Percentiles rank a stretch among this genome's conserved stretches.
Evolutionary conservation across 2,888 invertebrate genomes (phyloP).

Genomic region (Coelopa pilipes): DNA sequence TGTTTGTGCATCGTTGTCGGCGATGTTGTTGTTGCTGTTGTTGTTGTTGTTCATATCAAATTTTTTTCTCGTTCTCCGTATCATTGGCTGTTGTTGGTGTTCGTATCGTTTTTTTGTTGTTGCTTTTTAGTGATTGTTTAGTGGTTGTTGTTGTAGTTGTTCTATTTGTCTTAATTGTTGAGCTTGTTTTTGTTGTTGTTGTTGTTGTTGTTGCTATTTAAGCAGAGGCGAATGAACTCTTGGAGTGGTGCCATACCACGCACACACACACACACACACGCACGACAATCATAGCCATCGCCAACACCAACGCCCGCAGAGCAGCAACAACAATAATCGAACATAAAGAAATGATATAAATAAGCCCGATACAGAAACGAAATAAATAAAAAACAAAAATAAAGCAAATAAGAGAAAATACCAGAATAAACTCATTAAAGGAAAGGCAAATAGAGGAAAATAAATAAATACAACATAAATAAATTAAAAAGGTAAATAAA

Average conservation of each 20-base stretch:
- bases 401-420: background rate
- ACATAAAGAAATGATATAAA: slow-evolving; percentile 18
- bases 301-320: background rate
- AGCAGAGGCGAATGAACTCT: slow-evolving; percentile 29
- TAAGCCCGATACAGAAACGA: background rate
- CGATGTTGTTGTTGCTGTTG: too few species aligned
- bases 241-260: slow-evolving; percentile 27
- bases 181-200: too few species aligned
- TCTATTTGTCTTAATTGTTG: too few species aligned
- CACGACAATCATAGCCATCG: background rate
- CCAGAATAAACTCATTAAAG: background rate
- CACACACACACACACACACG: slow-evolving; percentile 13
- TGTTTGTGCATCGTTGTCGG: too few species aligned
- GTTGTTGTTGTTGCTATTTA: too few species aligned
- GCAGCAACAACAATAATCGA: background rate
- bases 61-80: too few species aligned
- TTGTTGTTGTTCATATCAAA: too few species aligned
- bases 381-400: background rate
- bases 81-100: too few species aligned
- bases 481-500: background rate
- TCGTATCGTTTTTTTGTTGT: too few species aligned
- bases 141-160: too few species aligned
- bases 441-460: background rate
- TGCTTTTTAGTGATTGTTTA: too few species aligned
- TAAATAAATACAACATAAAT: background rate